Evolutionary conservation across 2,113 vertebrate species (phyloP).

Genomic region (Bufo gargarizans): DNA sequence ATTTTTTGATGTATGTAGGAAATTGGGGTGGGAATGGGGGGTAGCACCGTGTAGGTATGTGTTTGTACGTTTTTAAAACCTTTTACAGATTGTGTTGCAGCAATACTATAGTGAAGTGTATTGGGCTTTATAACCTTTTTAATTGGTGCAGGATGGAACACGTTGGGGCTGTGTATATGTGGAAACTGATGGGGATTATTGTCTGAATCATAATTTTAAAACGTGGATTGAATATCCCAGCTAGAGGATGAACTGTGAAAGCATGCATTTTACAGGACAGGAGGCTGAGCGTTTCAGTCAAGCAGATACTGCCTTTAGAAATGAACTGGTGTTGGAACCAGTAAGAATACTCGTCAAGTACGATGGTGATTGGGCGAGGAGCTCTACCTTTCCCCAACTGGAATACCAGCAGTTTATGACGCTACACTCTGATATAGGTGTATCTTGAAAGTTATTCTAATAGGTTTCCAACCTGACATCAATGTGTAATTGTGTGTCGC

Average conservation of each 20-base stretch:
- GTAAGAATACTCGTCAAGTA: background rate
- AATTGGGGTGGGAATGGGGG: background rate
- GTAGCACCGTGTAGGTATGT: background rate
- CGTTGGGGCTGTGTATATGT: background rate
- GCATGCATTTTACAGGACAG: too few species aligned
- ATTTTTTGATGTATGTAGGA: slow-evolving; percentile 25
- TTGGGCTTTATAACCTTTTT: slow-evolving; percentile 55
- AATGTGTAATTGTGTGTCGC: slow-evolving; percentile 65
- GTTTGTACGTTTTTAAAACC: slow-evolving; percentile 41
- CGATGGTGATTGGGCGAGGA: background rate
- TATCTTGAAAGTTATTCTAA: background rate
- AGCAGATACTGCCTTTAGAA: background rate
- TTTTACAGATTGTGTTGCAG: slow-evolving; percentile 55
- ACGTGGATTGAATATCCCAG: background rate
- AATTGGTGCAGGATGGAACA: slow-evolving; percentile 13
- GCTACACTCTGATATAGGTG: background rate
- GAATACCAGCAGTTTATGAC: background rate
- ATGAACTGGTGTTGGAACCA: slow-evolving; percentile 5
- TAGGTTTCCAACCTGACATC: slow-evolving; percentile 57
- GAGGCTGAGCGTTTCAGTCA: background rate
- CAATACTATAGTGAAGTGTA: slow-evolving; percentile 61
- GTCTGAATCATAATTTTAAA: background rate
- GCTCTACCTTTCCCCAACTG: background rate
- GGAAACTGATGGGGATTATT: background rate
- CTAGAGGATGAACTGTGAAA: slow-evolving; percentile 13